phyloP scores from a whole-genome alignment of 1,140 invertebrate species.

The Cyrtorhinus lividipennis region DNA sequence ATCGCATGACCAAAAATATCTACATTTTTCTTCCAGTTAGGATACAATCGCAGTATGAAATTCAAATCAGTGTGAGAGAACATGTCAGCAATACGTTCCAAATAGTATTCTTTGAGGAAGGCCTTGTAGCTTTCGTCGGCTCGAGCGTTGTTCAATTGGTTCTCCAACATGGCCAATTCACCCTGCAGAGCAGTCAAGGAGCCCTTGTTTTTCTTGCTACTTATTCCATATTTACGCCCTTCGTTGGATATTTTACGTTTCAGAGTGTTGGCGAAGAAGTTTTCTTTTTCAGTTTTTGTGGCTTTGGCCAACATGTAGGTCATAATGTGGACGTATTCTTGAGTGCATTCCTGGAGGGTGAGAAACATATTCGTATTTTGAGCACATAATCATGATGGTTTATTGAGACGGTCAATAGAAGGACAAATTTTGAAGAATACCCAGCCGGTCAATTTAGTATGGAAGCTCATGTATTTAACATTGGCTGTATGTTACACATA shows the following conservation, averaged over 20 bases:
- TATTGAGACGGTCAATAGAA: too few species aligned
- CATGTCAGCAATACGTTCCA: neutral
- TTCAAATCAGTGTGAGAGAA: neutral
- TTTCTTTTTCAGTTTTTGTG: neutral
- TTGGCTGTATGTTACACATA: too few species aligned
- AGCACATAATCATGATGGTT: too few species aligned
- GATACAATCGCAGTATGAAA: neutral
- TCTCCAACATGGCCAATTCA: neutral
- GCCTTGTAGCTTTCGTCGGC: neutral
- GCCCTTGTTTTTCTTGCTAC: neutral
- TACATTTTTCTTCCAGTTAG: neutral
- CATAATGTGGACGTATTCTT: neutral
- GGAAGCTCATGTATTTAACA: too few species aligned
- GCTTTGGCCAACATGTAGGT: neutral
- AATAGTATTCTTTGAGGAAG: neutral
- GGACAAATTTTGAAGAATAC: too few species aligned
- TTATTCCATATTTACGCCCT: neutral
- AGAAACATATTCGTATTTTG: too few species aligned
- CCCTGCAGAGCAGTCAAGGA: neutral
- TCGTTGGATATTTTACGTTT: neutral
- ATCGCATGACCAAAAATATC: conserved; percentile 3
- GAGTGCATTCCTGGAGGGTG: neutral
- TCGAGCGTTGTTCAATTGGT: neutral
- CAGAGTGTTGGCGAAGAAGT: neutral
- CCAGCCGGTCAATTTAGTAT: too few species aligned